A percentile compares a stretch with the other conserved stretches of the same genome.
These are phyloP conservation scores for Mamestra configurata DNA, from an alignment of 1,140 invertebrate species.

Conservation along the genomic window DNA sequence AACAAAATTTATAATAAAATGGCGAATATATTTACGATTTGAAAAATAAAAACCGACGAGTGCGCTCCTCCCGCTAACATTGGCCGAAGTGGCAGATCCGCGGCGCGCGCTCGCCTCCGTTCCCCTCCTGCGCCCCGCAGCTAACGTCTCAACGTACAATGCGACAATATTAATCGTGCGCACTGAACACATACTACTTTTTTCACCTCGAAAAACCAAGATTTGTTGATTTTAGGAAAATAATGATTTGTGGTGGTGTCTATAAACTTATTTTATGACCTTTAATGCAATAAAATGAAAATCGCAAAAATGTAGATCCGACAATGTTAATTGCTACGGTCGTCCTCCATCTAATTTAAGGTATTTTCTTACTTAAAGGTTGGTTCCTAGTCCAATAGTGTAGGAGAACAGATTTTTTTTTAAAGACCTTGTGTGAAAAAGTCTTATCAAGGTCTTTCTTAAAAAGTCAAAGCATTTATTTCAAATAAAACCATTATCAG, in stretches of 20 bases:
- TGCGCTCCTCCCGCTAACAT: constrained; percentile 11
- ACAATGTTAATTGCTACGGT: constrained; percentile 9
- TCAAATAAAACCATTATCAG: too few relatives aligned
- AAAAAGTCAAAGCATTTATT: too few relatives aligned
- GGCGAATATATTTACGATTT: neutral
- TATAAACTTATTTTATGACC: neutral
- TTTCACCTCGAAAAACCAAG: neutral
- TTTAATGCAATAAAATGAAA: constrained; percentile 8
- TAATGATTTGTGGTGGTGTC: neutral
- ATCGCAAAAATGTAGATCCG: neutral
- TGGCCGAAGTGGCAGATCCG: constrained; percentile 10
- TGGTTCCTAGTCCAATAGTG: too few relatives aligned
- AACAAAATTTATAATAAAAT: neutral
- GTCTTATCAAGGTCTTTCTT: too few relatives aligned
- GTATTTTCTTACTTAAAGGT: too few relatives aligned
- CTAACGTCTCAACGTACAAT: constrained; percentile 15
- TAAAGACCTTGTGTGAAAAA: too few relatives aligned
- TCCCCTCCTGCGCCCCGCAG: constrained; percentile 3
- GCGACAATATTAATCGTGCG: constrained; percentile 3
- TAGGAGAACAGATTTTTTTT: too few relatives aligned
- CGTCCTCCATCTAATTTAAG: too few relatives aligned
- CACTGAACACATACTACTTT: constrained; percentile 13
- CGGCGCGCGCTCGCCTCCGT: constrained; percentile 8
- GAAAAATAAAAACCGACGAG: neutral
- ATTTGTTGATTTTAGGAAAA: neutral